A percentile compares a stretch with the other conserved stretches of the same genome.
Conservation (phyloP, 2,888 invertebrate species). For the Stratiomys singularior region DNA sequence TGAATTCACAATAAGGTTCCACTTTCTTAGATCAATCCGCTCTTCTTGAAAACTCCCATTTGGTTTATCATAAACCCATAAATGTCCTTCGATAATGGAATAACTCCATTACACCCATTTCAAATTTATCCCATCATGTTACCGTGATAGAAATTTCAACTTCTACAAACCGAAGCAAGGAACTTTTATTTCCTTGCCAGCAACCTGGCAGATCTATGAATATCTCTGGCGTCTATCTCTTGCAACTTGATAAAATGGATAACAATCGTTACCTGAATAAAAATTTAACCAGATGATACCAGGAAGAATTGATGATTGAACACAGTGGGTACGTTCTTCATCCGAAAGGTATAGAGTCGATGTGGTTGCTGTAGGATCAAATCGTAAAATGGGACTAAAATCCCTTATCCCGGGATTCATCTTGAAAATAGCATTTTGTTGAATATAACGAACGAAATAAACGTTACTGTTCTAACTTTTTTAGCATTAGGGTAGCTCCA, state of each 20-base stretch:
- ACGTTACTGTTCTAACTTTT: background rate
- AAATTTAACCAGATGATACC: constrained; percentile 34
- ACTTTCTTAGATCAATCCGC: constrained; percentile 11
- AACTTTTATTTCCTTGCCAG: background rate
- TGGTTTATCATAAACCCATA: constrained; percentile 39
- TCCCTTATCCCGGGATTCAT: constrained; percentile 12
- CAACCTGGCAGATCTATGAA: too few species aligned
- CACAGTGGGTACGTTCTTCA: background rate
- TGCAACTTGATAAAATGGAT: constrained; percentile 34
- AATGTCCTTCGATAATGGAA: constrained; percentile 43
- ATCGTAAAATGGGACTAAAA: constrained; percentile 19
- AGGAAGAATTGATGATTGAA: constrained; percentile 29
- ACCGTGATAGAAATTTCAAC: background rate
- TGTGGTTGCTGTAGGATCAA: background rate
- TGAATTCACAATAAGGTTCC: constrained; percentile 38
- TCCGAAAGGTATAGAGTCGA: constrained; percentile 9
- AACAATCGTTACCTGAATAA: constrained; percentile 43
- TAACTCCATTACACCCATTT: constrained; percentile 41
- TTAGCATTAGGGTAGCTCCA: background rate
- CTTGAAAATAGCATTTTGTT: background rate
- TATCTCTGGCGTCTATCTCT: constrained; percentile 6
- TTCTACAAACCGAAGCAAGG: background rate
- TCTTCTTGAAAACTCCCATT: constrained; percentile 24
- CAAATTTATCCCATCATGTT: constrained; percentile 31
- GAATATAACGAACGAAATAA: constrained; percentile 19